Evolutionary conservation across 2,113 vertebrate genomes (phyloP).

Genomic region (Leptodactylus fuscus): DNA sequence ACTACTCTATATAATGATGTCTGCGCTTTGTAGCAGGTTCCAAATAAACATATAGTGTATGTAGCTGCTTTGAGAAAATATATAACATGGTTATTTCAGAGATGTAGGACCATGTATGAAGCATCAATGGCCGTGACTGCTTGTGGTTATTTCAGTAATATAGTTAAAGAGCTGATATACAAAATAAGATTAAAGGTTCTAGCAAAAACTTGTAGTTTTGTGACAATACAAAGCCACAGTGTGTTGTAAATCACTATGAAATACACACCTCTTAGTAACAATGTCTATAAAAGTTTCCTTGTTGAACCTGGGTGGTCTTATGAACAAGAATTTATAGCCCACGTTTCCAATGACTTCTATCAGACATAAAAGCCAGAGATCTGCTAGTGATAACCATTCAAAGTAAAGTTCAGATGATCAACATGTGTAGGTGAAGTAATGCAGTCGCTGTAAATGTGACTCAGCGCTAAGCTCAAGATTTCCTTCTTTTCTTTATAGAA

Average conservation of each 20-base stretch:
- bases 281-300: slow-evolving; percentile 6
- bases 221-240: neutral
- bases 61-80: neutral
- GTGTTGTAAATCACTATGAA: slow-evolving; percentile 22
- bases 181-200: neutral
- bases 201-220: neutral
- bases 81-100: neutral
- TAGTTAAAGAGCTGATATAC: neutral
- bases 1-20: neutral
- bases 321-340: slow-evolving; percentile 1
- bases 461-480: slow-evolving; percentile 78
- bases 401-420: slow-evolving; percentile 66
- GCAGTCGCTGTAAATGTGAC: slow-evolving; percentile 72
- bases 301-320: slow-evolving; percentile 18
- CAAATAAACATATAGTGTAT: neutral
- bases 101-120: neutral
- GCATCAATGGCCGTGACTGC: neutral
- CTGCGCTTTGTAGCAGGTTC: neutral
- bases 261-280: slow-evolving; percentile 15
- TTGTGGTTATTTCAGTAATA: neutral
- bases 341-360: slow-evolving; percentile 30
- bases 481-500: slow-evolving; percentile 85
- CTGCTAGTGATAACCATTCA: slow-evolving; percentile 68
- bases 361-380: slow-evolving; percentile 22
- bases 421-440: slow-evolving; percentile 64